These are phyloP conservation scores for Galerucella pusilla DNA, from an alignment of 2,888 invertebrate genomes.

Conservation along the genomic window DNA sequence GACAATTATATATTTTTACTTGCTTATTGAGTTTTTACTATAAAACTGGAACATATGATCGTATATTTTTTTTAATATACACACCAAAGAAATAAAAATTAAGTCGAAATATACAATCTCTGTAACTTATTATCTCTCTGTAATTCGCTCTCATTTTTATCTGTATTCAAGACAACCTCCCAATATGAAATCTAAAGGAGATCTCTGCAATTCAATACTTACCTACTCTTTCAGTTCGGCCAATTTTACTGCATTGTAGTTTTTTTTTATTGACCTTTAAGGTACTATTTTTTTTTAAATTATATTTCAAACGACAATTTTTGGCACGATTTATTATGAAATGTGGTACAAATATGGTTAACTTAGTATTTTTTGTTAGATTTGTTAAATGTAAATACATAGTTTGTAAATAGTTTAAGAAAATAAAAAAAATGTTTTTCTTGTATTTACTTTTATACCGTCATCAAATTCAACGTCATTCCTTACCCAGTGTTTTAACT, in stretches of 20 bases:
- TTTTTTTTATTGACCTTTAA: conserved; percentile 35
- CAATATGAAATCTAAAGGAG: conserved; percentile 38
- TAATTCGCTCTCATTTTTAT: conserved; percentile 48
- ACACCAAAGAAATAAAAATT: conserved; percentile 62
- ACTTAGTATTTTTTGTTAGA: conserved; percentile 56
- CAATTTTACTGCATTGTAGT: conserved; percentile 35
- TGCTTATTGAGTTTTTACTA: conserved; percentile 63
- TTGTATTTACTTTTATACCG: conserved; percentile 40
- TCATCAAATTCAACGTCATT: not conserved
- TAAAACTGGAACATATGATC: conserved; percentile 62
- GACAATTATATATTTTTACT: conserved; percentile 60
- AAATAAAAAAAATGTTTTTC: conserved; percentile 57
- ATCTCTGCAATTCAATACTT: conserved; percentile 44
- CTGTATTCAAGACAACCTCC: conserved; percentile 33
- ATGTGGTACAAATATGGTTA: conserved; percentile 59
- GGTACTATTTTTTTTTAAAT: conserved; percentile 39
- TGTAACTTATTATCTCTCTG: conserved; percentile 56
- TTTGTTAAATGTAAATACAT: conserved; percentile 58
- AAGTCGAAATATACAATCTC: conserved; percentile 52
- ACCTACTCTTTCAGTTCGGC: conserved; percentile 40
- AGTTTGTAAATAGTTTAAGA: conserved; percentile 59
- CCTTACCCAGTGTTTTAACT: not conserved
- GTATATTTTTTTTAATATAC: conserved; percentile 65
- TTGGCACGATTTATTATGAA: conserved; percentile 50
- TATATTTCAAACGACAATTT: conserved; percentile 40